Conservation (phyloP, 35 echinoderm and acorn worm genomes). For the Heliocidaris erythrogramma region DNA sequence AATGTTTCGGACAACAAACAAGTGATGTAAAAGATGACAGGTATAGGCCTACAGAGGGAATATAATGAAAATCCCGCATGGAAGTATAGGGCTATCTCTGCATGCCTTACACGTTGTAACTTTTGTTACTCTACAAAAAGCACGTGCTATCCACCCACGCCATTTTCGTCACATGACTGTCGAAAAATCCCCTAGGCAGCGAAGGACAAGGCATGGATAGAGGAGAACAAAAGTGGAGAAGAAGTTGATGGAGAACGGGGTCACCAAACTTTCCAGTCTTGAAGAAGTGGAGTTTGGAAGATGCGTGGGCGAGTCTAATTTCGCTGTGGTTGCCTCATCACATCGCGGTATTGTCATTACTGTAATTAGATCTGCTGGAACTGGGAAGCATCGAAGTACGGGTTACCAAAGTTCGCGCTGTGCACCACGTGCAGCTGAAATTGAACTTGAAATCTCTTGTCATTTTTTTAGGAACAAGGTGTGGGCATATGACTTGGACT, state of each 20-base stretch:
- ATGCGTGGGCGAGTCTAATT: constrained; percentile 19
- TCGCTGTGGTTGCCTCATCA: constrained; percentile 4
- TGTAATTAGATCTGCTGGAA: constrained; percentile 27
- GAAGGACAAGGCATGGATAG: neutral
- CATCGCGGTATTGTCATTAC: constrained; percentile 33
- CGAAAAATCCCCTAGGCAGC: constrained; percentile 22
- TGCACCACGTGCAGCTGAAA: constrained; percentile 15
- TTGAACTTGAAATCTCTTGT: neutral
- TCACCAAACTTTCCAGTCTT: constrained; percentile 41
- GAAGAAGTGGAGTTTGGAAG: neutral
- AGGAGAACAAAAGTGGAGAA: neutral
- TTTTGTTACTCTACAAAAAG: neutral
- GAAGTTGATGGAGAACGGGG: neutral
- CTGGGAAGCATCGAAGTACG: constrained; percentile 15
- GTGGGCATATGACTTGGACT: neutral
- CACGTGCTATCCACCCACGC: constrained; percentile 41
- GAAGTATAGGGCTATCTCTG: neutral
- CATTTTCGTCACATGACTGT: constrained; percentile 45
- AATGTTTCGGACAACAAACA: neutral
- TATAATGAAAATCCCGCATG: neutral
- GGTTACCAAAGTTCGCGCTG: constrained; percentile 15
- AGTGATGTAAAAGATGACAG: neutral
- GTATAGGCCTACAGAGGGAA: no score
- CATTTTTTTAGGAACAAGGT: neutral
- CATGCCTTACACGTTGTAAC: neutral